Percentiles rank a stretch among this genome's conserved stretches.
Conservation (phyloP, 2,113 vertebrate genomes). For the Podilymbus podiceps region DNA sequence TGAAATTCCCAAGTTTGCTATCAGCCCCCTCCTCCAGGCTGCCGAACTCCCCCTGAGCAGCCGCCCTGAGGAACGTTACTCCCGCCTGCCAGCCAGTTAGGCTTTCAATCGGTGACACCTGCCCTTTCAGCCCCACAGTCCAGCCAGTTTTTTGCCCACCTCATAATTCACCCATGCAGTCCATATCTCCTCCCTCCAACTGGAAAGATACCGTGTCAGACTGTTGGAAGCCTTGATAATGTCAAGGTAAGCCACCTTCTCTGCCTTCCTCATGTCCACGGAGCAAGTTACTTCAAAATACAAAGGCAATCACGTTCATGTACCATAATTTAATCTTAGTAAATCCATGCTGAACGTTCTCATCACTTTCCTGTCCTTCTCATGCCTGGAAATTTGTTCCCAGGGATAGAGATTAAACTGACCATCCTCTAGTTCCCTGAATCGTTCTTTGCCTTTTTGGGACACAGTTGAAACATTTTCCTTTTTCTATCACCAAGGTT, state of each 20-base stretch:
- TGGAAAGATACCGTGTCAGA: not conserved
- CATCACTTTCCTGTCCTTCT: not conserved
- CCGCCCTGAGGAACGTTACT: not conserved
- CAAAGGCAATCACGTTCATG: not conserved
- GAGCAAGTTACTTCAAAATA: not conserved
- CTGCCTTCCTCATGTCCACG: not conserved
- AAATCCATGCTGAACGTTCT: not conserved
- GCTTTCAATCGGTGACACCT: not conserved
- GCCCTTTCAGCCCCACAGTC: accelerated
- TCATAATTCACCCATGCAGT: not conserved
- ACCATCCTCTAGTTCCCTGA: not conserved
- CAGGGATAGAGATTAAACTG: not conserved
- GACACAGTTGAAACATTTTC: not conserved
- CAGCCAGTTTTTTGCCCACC: not conserved
- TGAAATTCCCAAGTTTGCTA: not conserved
- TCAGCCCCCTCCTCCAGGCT: not conserved
- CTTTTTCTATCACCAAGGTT: not conserved
- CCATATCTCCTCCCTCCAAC: accelerated
- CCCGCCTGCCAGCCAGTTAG: not conserved
- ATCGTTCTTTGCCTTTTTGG: not conserved
- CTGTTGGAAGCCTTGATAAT: not conserved
- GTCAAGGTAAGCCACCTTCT: not conserved
- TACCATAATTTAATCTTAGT: not conserved
- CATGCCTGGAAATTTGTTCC: not conserved
- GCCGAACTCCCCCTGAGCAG: not conserved